A percentile compares a stretch with the other conserved stretches of the same genome.
Evolutionary conservation across 1,140 invertebrate species (phyloP).

Genomic region (Lordiphosa clarofinis): DNA sequence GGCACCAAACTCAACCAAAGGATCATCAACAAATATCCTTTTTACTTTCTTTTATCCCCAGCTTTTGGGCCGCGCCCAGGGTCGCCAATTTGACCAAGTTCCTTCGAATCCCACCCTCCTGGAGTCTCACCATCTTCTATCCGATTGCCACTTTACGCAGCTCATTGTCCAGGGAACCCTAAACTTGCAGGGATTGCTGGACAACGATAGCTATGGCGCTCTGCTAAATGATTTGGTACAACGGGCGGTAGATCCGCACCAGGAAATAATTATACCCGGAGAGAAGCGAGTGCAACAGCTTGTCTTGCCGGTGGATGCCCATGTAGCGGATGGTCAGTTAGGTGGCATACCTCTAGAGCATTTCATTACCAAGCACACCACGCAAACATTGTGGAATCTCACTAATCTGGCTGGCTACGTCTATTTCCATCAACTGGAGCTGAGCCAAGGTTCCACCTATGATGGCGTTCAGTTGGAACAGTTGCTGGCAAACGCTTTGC

Average conservation of each 20-base stretch:
- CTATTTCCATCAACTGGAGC: slow-evolving; percentile 71
- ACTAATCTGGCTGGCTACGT: slow-evolving; percentile 76
- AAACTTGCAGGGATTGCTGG: slow-evolving; percentile 61
- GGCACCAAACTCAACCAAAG: too few species aligned
- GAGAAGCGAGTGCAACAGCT: slow-evolving; percentile 79
- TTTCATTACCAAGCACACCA: slow-evolving; percentile 79
- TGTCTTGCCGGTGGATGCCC: slow-evolving; percentile 53
- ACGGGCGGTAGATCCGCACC: slow-evolving; percentile 46
- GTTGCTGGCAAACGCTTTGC: slow-evolving; percentile 69
- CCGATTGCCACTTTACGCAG: slow-evolving; percentile 79
- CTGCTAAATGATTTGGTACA: slow-evolving; percentile 68
- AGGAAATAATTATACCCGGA: slow-evolving; percentile 64
- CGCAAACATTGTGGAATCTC: slow-evolving; percentile 70
- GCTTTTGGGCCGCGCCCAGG: slow-evolving; percentile 80
- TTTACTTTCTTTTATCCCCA: slow-evolving; percentile 24
- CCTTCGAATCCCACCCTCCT: slow-evolving; percentile 79
- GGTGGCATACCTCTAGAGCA: slow-evolving; percentile 75
- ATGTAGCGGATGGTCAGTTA: slow-evolving; percentile 56
- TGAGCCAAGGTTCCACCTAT: slow-evolving; percentile 53
- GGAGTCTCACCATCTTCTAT: slow-evolving; percentile 72
- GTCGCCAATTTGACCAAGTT: slow-evolving; percentile 76
- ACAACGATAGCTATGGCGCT: slow-evolving; percentile 55
- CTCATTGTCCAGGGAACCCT: slow-evolving; percentile 80
- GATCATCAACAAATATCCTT: too few species aligned
- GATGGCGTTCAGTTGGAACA: slow-evolving; percentile 78